These are phyloP conservation scores for Sternotherus odoratus DNA, from an alignment of 2,797 vertebrate species.

Conservation along the genomic window DNA sequence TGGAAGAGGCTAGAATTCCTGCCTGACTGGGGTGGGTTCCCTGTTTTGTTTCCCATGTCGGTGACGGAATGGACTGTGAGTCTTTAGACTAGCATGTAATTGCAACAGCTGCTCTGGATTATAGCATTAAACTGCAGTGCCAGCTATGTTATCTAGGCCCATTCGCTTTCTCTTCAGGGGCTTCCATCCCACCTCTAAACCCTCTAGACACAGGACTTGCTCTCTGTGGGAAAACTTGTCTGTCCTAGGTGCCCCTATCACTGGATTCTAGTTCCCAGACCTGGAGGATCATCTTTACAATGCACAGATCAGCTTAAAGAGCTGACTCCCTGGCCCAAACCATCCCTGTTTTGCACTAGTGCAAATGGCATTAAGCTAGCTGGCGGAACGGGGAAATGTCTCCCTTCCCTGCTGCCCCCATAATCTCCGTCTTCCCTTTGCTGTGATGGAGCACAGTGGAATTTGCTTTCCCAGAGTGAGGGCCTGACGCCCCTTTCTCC, in stretches of 20 bases:
- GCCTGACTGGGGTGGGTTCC: background rate
- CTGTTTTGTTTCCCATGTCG: background rate
- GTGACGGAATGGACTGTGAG: background rate
- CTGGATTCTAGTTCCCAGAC: background rate
- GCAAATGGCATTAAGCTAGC: background rate
- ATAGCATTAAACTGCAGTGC: background rate
- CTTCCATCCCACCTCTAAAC: background rate
- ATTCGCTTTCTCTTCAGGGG: background rate
- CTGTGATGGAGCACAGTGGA: background rate
- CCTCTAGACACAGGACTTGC: background rate
- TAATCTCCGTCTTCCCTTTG: background rate
- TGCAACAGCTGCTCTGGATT: background rate
- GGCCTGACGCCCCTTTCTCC: constrained; percentile 15
- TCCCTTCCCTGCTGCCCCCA: rapidly evolving
- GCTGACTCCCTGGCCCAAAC: background rate
- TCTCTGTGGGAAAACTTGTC: background rate
- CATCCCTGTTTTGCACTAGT: background rate
- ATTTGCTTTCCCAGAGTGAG: background rate
- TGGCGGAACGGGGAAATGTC: background rate
- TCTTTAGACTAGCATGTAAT: background rate
- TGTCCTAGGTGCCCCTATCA: background rate
- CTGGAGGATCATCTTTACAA: background rate
- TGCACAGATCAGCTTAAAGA: background rate
- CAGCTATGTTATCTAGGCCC: background rate
- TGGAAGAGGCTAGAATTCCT: background rate